phyloP scores from a whole-genome alignment of 2,113 vertebrate species.

The Chaetodon auriga region DNA sequence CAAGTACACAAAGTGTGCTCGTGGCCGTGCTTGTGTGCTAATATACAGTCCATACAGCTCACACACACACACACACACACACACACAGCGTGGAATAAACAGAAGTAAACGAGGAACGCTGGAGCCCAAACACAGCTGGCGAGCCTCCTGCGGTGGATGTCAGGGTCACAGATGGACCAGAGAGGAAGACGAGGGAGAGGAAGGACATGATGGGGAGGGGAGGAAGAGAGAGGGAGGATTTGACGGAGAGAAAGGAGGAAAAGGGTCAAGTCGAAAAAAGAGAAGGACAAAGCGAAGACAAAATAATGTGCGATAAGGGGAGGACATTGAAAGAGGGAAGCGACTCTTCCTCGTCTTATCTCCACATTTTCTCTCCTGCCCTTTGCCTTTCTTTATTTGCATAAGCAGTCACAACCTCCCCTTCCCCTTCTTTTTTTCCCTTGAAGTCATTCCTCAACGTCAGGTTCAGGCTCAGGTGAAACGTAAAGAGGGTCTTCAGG shows the following conservation, averaged over 20 bases:
- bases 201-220: neutral
- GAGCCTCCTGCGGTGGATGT: constrained; percentile 65
- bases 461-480: constrained; percentile 11
- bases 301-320: neutral
- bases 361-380: neutral
- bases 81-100: constrained; percentile 60
- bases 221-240: neutral
- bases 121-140: constrained; percentile 80
- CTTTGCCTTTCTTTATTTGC: constrained; percentile 12
- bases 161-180: constrained; percentile 70
- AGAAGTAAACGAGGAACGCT: constrained; percentile 50
- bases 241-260: neutral
- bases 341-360: neutral
- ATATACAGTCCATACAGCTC: neutral
- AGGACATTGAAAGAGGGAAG: neutral
- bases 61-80: constrained; percentile 21
- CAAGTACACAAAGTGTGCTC: constrained; percentile 23
- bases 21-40: neutral
- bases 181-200: constrained; percentile 3
- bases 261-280: neutral
- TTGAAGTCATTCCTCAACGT: constrained; percentile 11
- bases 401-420: neutral
- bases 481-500: neutral
- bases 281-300: neutral
- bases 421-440: neutral